A percentile compares a stretch with the other conserved stretches of the same genome.
phyloP scores from a whole-genome alignment of 2,888 invertebrate genomes.

The Drosophila cracens region DNA sequence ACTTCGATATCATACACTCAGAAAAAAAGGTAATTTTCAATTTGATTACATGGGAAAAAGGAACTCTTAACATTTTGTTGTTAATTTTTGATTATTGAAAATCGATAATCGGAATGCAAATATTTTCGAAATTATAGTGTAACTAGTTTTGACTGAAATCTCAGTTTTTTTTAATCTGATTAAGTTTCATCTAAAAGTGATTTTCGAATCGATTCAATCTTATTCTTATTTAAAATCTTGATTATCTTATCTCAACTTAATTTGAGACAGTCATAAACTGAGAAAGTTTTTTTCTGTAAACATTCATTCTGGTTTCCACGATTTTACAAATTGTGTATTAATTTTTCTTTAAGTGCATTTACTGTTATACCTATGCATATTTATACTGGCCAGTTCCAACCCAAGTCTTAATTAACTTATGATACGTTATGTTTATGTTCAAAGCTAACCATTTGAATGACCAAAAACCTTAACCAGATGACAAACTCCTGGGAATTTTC shows the following conservation, averaged over 20 bases:
- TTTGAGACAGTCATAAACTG: neutral
- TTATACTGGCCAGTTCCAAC: slow-evolving; percentile 14
- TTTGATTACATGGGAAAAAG: neutral
- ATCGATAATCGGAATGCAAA: neutral
- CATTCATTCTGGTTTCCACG: neutral
- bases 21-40: neutral
- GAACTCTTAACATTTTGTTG: neutral
- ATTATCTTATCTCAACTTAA: neutral
- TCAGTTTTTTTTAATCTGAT: neutral
- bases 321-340: neutral
- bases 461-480: slow-evolving; percentile 32
- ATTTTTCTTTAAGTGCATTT: slow-evolving; percentile 4
- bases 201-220: no score
- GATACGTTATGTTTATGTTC: slow-evolving; percentile 32
- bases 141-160: neutral
- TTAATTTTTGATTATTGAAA: neutral
- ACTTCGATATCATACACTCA: slow-evolving; percentile 4
- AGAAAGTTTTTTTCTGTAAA: neutral
- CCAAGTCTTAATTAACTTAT: slow-evolving; percentile 55
- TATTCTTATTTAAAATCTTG: neutral
- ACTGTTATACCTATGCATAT: slow-evolving; percentile 52
- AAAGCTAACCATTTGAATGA: slow-evolving; percentile 49
- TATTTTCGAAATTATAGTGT: neutral
- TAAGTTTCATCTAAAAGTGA: neutral
- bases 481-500: slow-evolving; percentile 61